A percentile compares a stretch with the other conserved stretches of the same genome.
Evolutionary conservation across 2,888 invertebrate species (phyloP).

Genomic region (Eupeodes latifasciatus): DNA sequence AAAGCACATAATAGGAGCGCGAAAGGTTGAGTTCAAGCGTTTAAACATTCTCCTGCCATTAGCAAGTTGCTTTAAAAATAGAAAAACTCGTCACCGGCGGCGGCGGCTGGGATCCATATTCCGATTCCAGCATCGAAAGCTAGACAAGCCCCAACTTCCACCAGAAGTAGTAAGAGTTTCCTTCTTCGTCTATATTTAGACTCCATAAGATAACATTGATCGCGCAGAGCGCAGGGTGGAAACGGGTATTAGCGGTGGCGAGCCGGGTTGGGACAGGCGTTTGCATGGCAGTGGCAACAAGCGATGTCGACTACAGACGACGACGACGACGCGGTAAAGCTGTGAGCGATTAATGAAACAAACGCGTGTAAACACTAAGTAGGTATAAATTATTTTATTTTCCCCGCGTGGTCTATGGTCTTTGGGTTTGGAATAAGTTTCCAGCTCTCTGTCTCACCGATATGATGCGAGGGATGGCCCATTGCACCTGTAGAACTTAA

Average conservation of each 20-base stretch:
- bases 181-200: constrained; percentile 38
- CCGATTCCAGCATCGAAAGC: constrained; percentile 4
- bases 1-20: constrained; percentile 56
- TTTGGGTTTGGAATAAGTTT: constrained; percentile 42
- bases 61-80: constrained; percentile 61
- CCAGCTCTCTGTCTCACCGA: constrained; percentile 27
- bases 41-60: constrained; percentile 54
- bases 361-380: constrained; percentile 74
- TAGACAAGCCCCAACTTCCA: constrained; percentile 65
- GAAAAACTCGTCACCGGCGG: constrained; percentile 44
- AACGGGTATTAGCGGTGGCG: background rate
- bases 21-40: constrained; percentile 74
- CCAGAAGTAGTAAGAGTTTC: constrained; percentile 74
- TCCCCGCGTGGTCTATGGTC: constrained; percentile 50
- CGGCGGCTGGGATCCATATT: constrained; percentile 27
- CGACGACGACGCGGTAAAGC: constrained; percentile 18
- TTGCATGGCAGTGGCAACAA: background rate
- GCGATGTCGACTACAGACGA: background rate
- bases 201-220: constrained; percentile 9
- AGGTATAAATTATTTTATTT: constrained; percentile 71
- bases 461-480: constrained; percentile 26
- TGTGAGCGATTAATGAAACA: constrained; percentile 49
- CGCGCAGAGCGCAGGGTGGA: background rate
- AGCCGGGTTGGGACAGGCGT: too few species aligned
- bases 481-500: constrained; percentile 75